Conservation (phyloP, 2,113 vertebrate species). For the Seriola aureovittata region DNA sequence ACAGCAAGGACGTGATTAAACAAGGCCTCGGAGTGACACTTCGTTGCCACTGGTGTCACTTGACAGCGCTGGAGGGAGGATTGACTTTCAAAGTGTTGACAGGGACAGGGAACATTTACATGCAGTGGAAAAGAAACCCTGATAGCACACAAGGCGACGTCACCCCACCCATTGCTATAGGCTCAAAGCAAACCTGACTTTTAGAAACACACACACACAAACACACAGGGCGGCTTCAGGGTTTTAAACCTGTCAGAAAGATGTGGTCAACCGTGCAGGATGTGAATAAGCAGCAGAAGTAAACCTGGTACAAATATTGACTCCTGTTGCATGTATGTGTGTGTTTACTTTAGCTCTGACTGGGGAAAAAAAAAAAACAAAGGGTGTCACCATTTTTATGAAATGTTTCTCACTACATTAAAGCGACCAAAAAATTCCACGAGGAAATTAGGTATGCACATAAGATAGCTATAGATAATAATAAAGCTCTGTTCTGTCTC, state of each 20-base stretch:
- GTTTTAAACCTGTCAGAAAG: conserved; percentile 41
- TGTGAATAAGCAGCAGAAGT: not conserved
- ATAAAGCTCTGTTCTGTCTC: conserved; percentile 34
- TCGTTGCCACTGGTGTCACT: conserved; percentile 20
- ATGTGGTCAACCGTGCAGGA: conserved; percentile 8
- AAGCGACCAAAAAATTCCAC: not conserved
- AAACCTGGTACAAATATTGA: conserved; percentile 65
- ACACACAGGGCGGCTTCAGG: conserved; percentile 21
- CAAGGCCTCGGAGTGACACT: conserved; percentile 14
- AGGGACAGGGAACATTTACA: conserved; percentile 36
- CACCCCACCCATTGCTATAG: conserved; percentile 30
- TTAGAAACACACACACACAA: conserved; percentile 24
- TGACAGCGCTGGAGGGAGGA: conserved; percentile 27
- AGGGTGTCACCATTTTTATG: not conserved
- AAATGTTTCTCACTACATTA: conserved; percentile 4
- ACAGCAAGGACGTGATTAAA: conserved; percentile 19
- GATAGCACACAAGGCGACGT: conserved; percentile 1
- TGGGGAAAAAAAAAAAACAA: not conserved
- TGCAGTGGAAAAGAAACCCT: conserved; percentile 4
- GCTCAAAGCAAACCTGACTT: conserved; percentile 46
- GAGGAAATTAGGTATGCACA: conserved; percentile 23
- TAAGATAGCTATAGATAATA: conserved; percentile 25
- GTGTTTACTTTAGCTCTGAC: conserved; percentile 50
- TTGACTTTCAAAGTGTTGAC: conserved; percentile 56
- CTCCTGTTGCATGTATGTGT: conserved; percentile 23